phyloP scores from a whole-genome alignment of 92 coral and sea anemone genomes.

The Phenganax marumi region DNA sequence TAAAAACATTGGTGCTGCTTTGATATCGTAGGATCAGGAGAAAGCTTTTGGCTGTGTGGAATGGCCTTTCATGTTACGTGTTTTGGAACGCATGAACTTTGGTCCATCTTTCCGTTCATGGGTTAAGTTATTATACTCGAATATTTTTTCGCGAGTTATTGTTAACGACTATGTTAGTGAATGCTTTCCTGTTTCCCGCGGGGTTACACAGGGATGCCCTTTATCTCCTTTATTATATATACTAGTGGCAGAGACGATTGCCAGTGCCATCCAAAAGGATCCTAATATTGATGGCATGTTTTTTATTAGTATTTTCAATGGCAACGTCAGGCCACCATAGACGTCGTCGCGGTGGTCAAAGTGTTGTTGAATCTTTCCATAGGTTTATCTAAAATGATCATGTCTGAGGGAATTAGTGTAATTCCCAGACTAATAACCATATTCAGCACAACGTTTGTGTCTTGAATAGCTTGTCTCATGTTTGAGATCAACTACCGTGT shows the following conservation, averaged over 20 bases:
- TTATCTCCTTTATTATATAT: conserved; percentile 37
- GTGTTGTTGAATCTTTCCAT: too few relatives aligned
- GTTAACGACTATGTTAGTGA: conserved; percentile 32
- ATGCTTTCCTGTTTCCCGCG: conserved; percentile 7
- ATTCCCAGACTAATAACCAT: too few relatives aligned
- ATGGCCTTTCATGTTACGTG: conserved; percentile 48
- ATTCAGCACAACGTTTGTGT: too few relatives aligned
- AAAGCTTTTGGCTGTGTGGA: conserved; percentile 60
- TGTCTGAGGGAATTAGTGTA: too few relatives aligned
- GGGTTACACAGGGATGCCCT: conserved; percentile 43
- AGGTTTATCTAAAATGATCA: too few relatives aligned
- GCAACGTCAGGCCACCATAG: too few relatives aligned
- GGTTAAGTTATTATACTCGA: conserved; percentile 42
- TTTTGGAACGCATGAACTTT: conserved; percentile 49
- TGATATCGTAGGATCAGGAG: conserved; percentile 58
- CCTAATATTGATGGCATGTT: conserved; percentile 30
- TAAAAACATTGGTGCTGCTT: background rate
- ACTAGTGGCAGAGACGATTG: conserved; percentile 33
- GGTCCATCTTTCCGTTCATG: conserved; percentile 53
- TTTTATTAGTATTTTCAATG: too few relatives aligned
- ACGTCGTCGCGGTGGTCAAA: too few relatives aligned
- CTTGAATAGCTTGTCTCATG: too few relatives aligned
- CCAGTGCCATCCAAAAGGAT: conserved; percentile 22
- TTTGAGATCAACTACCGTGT: too few relatives aligned
- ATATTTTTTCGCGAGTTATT: background rate